Conservation (phyloP, 2,797 vertebrate species). For the Glyptemys insculpta region DNA sequence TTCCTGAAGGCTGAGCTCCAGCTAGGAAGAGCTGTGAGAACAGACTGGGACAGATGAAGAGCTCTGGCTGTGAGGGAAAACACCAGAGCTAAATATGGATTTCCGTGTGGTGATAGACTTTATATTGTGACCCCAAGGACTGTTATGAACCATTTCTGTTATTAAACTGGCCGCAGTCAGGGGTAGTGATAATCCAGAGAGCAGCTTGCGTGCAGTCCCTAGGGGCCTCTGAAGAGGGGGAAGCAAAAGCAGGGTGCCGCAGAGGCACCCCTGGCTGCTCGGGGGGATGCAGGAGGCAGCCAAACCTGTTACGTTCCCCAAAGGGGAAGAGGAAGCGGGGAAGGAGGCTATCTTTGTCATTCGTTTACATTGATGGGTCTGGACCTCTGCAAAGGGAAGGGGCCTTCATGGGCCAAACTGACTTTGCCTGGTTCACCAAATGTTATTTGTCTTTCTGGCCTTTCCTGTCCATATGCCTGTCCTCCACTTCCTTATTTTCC, state of each 20-base stretch:
- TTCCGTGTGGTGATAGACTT: no score
- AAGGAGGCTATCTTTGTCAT: not conserved
- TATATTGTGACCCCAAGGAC: no score
- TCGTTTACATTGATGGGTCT: not conserved
- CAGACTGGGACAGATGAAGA: not conserved
- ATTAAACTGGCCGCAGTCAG: not conserved
- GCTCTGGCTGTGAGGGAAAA: not conserved
- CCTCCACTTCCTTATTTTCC: not conserved
- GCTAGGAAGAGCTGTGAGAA: not conserved
- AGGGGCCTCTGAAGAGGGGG: not conserved
- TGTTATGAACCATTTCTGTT: no score
- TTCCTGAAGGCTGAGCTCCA: not conserved
- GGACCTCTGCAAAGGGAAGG: not conserved
- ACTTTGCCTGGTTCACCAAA: not conserved
- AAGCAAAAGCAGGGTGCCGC: not conserved
- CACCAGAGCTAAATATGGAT: not conserved
- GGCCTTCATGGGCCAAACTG: not conserved
- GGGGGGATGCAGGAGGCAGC: not conserved
- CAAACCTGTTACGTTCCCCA: not conserved
- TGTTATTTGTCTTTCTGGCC: not conserved
- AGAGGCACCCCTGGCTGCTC: not conserved
- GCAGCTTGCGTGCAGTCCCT: not conserved
- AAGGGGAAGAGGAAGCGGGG: not conserved
- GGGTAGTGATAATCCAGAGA: not conserved
- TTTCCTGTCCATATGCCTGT: not conserved